Base-by-base conservation (phyloP, 2,888 invertebrate genomes). In the Clitarchus hookeri region DNA sequence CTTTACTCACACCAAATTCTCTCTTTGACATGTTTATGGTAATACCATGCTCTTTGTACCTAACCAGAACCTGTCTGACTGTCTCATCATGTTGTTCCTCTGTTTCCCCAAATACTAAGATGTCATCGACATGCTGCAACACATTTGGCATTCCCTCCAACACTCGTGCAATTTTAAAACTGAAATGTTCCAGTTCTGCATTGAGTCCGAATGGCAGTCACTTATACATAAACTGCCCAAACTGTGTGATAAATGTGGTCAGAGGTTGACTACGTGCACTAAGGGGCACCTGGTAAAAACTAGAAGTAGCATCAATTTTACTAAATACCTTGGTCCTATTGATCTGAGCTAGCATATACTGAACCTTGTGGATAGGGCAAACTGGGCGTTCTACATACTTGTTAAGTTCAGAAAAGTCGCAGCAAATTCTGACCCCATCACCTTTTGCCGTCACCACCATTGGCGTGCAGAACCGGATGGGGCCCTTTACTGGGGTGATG, bases 131-230 rank as follows among this genome's bases (percentile, higher is more conserved):
- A 65, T 65, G 65, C n/a, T 65, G 65, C 65, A 65, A n/a, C 19
- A 65, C 65, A 65, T 65, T 65, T 23, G 65, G 65, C 65, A 65
- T n/a, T n/a, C n/a, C n/a, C n/a, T n/a, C n/a, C n/a, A n/a, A n/a
- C n/a, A n/a, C n/a, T n/a, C n/a, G n/a, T n/a, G n/a, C n/a, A n/a
- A n/a, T n/a, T n/a, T n/a, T n/a, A n/a, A n/a, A n/a, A n/a, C n/a
- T n/a, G n/a, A n/a, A n/a, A n/a, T n/a, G n/a, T n/a, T n/a, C n/a
- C n/a, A n/a, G n/a, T n/a, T n/a, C n/a, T n/a, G n/a, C n/a, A n/a
- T 65, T 65, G 0, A 65, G 23, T 19, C 65, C 65, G 16, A 65
- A 65, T 9, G n/a, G 65, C 65, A 65, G n/a, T n/a, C 65, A 2
- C 16, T n/a, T n/a, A 65, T 23, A 65, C 65, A 65, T 65, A 65